Percentiles rank a stretch among this genome's conserved stretches.
Conservation (phyloP, 2,888 invertebrate species). For the Patella depressa region DNA sequence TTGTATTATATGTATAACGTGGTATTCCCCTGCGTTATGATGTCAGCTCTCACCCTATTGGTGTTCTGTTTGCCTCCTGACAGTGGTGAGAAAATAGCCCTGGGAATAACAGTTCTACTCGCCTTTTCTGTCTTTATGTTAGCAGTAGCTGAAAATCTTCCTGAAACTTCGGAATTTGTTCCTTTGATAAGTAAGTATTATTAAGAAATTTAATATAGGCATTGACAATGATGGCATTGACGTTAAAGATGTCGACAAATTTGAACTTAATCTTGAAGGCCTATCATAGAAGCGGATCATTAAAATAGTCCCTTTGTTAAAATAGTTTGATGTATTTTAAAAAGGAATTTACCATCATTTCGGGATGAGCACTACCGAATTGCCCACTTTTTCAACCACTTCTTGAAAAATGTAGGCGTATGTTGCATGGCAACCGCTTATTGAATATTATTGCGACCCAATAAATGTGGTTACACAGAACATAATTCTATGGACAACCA, state of each 20-base stretch:
- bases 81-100: conserved; percentile 75
- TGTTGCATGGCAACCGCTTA: too few relatives aligned
- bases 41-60: conserved; percentile 77
- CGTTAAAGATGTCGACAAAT: not conserved
- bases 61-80: conserved; percentile 76
- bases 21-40: conserved; percentile 76
- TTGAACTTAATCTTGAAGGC: too few relatives aligned
- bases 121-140: conserved; percentile 75
- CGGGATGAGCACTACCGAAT: too few relatives aligned
- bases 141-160: conserved; percentile 76
- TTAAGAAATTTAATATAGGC: not conserved
- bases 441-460: too few relatives aligned
- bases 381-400: too few relatives aligned
- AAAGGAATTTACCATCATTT: not conserved
- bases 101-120: conserved; percentile 75
- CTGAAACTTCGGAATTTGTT: conserved; percentile 76
- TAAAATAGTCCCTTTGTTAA: too few relatives aligned
- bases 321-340: not conserved
- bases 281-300: too few relatives aligned
- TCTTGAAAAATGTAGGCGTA: too few relatives aligned
- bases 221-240: not conserved
- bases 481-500: too few relatives aligned
- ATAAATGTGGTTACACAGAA: too few relatives aligned
- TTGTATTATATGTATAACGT: conserved; percentile 75
- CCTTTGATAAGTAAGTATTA: conserved; percentile 74